Evolutionary conservation across 2,888 invertebrate genomes (phyloP).

Genomic region (Brachycybe producta): DNA sequence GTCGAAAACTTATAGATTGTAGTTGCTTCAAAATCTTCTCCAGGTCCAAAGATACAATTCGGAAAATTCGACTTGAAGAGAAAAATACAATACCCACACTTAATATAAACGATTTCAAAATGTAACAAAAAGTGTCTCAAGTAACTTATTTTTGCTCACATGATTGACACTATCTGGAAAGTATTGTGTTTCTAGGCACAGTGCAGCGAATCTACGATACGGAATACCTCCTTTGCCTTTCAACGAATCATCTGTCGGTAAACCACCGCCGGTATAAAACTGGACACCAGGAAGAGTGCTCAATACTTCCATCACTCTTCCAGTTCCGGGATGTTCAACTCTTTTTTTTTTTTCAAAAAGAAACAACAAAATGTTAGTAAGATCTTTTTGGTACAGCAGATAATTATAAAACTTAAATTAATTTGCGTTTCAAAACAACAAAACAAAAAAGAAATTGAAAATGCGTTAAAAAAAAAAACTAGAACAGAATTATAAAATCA

Average conservation of each 20-base stretch:
- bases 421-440: too few relatives aligned
- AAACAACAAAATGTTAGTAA: too few relatives aligned
- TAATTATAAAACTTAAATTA: too few relatives aligned
- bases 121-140: slow-evolving; percentile 19
- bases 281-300: slow-evolving; percentile 84
- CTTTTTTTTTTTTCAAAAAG: slow-evolving; percentile 38
- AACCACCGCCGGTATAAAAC: slow-evolving; percentile 67
- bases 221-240: slow-evolving; percentile 53
- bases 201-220: slow-evolving; percentile 63
- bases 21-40: slow-evolving; percentile 53
- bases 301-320: slow-evolving; percentile 62
- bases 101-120: neutral
- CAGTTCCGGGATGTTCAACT: slow-evolving; percentile 33
- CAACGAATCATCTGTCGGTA: slow-evolving; percentile 47
- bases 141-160: slow-evolving; percentile 40
- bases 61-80: slow-evolving; percentile 58
- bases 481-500: too few relatives aligned
- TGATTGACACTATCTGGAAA: slow-evolving; percentile 82
- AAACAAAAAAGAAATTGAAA: too few relatives aligned
- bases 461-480: too few relatives aligned
- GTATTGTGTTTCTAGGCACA: slow-evolving; percentile 84
- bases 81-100: slow-evolving; percentile 21
- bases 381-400: too few relatives aligned
- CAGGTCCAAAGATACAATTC: slow-evolving; percentile 54
- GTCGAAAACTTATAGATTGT: slow-evolving; percentile 56